A percentile compares a stretch with the other conserved stretches of the same genome.
phyloP scores from a whole-genome alignment of 2,797 vertebrate genomes.

The Thripadectes ignobilis region DNA sequence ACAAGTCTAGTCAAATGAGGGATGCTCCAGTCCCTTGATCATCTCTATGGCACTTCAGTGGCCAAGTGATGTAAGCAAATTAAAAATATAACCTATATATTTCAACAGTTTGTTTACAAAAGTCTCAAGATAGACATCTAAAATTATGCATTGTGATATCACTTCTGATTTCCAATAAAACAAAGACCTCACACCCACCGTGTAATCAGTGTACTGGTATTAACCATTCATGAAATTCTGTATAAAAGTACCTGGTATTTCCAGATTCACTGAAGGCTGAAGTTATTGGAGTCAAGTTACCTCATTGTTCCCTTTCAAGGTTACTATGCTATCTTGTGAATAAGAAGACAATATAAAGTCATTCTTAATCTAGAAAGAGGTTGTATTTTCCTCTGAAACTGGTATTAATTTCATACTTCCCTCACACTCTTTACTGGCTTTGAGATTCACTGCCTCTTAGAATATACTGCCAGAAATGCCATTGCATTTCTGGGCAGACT shows the following conservation, averaged over 20 bases:
- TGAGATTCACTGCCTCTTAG: slow-evolving; percentile 28
- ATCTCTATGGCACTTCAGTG: not conserved
- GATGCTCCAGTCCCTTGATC: not conserved
- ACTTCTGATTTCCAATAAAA: not conserved
- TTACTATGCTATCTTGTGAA: not conserved
- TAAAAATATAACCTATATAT: not conserved
- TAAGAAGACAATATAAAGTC: not conserved
- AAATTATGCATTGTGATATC: not conserved
- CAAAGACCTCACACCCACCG: not conserved
- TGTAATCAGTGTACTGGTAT: not conserved
- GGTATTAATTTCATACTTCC: not conserved
- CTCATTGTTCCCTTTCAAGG: not conserved
- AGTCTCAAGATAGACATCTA: not conserved
- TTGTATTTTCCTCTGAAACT: slow-evolving; percentile 8
- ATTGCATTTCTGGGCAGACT: not conserved
- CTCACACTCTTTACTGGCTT: not conserved
- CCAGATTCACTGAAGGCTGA: not conserved
- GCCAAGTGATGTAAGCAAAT: not conserved
- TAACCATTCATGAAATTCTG: not conserved
- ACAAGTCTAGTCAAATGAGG: not conserved
- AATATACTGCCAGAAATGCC: not conserved
- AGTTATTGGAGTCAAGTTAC: not conserved
- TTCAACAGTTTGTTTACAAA: not conserved
- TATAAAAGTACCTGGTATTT: not conserved
- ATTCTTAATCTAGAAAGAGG: not conserved